Evolutionary conservation across 2,113 vertebrate genomes (phyloP).

Genomic region (Sapajus apella): DNA sequence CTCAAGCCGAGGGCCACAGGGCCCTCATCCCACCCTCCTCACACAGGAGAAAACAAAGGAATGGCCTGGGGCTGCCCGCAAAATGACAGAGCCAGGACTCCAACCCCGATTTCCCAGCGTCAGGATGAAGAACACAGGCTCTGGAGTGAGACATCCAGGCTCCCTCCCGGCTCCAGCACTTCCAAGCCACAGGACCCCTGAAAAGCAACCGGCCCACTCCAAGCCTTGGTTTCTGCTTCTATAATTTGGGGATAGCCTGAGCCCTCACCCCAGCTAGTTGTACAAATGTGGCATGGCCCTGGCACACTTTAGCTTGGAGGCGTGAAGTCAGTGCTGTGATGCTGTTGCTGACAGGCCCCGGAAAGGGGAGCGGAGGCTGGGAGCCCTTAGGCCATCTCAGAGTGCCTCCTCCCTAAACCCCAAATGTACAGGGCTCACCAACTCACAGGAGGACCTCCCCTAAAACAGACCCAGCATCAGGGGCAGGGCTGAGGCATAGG

Average conservation of each 20-base stretch:
- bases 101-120: neutral
- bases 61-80: neutral
- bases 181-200: neutral
- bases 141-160: neutral
- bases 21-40: neutral
- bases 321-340: neutral
- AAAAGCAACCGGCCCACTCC: neutral
- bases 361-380: neutral
- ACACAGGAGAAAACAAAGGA: neutral
- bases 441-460: neutral
- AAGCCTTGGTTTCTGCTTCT: neutral
- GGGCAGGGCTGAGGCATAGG: neutral
- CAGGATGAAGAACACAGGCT: fast-evolving
- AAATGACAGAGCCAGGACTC: neutral
- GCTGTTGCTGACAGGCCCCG: neutral
- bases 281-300: neutral
- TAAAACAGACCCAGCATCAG: neutral
- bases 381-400: too few relatives aligned
- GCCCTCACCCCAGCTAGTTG: neutral
- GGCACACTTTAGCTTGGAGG: too few relatives aligned
- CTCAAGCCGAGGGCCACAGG: neutral
- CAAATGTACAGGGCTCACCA: too few relatives aligned
- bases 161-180: neutral
- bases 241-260: neutral
- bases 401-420: neutral